Percentiles rank a stretch among this genome's conserved stretches.
These are phyloP conservation scores for Maniola jurtina DNA, from an alignment of 1,140 invertebrate species.

Conservation along the genomic window DNA sequence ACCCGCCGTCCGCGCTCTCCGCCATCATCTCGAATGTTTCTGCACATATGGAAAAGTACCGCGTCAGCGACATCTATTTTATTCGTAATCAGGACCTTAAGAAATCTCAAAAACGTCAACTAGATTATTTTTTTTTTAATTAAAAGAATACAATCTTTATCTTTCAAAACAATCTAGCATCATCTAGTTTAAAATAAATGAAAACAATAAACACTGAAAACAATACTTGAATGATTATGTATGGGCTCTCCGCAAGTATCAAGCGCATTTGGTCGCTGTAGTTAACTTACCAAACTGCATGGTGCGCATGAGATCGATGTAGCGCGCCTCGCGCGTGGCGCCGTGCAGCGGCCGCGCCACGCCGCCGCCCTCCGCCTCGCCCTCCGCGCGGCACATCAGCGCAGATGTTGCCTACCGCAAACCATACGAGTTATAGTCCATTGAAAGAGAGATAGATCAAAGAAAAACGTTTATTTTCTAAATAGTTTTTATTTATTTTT, in stretches of 20 bases:
- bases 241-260: no score
- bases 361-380: constrained; percentile 75
- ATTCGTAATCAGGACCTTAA: no score
- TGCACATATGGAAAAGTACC: constrained; percentile 47
- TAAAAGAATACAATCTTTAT: no score
- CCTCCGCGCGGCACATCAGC: constrained; percentile 86
- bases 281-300: constrained; percentile 89
- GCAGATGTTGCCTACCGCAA: constrained; percentile 83
- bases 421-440: constrained; percentile 5
- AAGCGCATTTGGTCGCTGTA: background rate
- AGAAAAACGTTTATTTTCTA: no score
- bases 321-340: constrained; percentile 79
- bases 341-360: constrained; percentile 48
- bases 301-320: constrained; percentile 91
- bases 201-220: no score
- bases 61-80: background rate
- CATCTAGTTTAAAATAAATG: no score
- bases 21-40: constrained; percentile 95
- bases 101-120: no score
- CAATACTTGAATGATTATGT: no score
- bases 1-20: constrained; percentile 84
- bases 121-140: no score
- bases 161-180: no score
- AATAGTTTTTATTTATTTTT: no score
- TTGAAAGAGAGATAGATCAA: no score